Evolutionary conservation across 2,797 vertebrate species (phyloP).

Genomic region (Cuculus canorus): DNA sequence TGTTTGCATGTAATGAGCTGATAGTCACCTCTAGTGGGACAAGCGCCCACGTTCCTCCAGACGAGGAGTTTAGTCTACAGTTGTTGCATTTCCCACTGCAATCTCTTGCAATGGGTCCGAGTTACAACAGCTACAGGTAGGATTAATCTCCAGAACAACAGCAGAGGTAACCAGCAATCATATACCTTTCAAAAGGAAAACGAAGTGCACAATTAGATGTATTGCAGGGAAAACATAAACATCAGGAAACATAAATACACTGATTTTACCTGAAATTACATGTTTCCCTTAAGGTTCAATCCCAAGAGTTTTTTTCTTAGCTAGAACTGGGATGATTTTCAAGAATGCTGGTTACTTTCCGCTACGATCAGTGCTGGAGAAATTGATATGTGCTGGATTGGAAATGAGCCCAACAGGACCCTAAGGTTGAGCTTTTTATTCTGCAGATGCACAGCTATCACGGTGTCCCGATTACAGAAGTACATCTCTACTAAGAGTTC

Average conservation of each 20-base stretch:
- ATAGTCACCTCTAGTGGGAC: not conserved
- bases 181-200: not conserved
- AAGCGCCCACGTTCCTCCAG: not conserved
- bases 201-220: not conserved
- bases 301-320: not conserved
- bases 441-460: not conserved
- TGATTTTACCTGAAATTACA: not conserved
- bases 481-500: not conserved
- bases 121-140: not conserved
- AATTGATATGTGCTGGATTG: rapidly evolving
- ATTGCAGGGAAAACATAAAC: not conserved
- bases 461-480: not conserved
- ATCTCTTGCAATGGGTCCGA: not conserved
- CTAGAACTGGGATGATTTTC: not conserved
- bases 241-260: not conserved
- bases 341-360: not conserved
- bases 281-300: not conserved
- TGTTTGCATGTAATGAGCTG: not conserved
- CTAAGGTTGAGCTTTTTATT: not conserved
- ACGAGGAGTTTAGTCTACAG: not conserved
- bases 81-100: not conserved
- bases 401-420: not conserved
- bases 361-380: not conserved
- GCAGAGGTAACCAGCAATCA: not conserved
- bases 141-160: not conserved